Evolutionary conservation across 2,113 vertebrate species (phyloP).

Genomic region (Hipposideros armiger): DNA sequence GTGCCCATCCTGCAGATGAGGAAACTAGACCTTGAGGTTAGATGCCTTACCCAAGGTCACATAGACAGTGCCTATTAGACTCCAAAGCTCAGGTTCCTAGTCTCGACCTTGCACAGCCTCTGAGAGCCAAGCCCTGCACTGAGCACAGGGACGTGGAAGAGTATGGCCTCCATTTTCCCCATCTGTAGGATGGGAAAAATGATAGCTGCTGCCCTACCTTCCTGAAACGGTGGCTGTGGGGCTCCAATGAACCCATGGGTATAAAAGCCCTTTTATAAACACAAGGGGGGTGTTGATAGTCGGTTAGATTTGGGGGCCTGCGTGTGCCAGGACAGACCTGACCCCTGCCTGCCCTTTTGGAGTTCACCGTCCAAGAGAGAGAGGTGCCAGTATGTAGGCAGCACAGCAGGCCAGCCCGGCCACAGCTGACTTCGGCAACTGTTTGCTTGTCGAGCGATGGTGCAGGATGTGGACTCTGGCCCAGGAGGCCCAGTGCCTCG

Average conservation of each 20-base stretch:
- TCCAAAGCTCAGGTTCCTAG: neutral
- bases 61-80: neutral
- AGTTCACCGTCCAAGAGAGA: neutral
- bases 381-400: neutral
- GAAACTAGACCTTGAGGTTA: neutral
- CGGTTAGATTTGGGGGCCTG: neutral
- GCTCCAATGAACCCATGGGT: neutral
- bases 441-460: neutral
- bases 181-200: neutral
- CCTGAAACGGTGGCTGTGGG: neutral
- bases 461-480: neutral
- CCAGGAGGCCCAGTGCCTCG: neutral
- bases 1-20: neutral
- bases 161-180: neutral
- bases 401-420: neutral
- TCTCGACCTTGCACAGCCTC: neutral
- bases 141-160: rapidly evolving
- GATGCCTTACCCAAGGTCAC: constrained; percentile 38
- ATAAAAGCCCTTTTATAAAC: neutral
- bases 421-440: neutral
- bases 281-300: neutral
- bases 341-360: neutral
- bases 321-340: neutral
- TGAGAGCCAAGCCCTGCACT: neutral
- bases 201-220: neutral